Percentiles rank a stretch among this genome's conserved stretches.
Conservation (phyloP, 2,888 invertebrate species). For the Pandemis cinnamomeana region DNA sequence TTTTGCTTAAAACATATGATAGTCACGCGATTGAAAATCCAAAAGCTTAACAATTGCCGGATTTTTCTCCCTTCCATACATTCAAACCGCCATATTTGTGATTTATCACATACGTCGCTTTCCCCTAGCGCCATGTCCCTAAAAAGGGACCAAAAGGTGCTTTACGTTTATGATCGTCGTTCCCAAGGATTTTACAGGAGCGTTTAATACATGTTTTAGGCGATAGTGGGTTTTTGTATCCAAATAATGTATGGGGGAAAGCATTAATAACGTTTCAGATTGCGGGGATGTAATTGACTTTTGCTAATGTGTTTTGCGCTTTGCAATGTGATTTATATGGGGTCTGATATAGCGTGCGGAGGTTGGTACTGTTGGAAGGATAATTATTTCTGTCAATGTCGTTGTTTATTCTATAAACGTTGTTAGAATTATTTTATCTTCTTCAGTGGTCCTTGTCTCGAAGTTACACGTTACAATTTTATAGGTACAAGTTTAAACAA, state of each 20-base stretch:
- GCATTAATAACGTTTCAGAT: constrained; percentile 38
- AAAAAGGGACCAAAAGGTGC: constrained; percentile 41
- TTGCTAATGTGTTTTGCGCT: constrained; percentile 41
- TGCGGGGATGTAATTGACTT: constrained; percentile 35
- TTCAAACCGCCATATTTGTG: constrained; percentile 21
- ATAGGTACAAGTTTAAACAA: too few relatives aligned
- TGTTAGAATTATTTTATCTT: too few relatives aligned
- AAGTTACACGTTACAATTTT: too few relatives aligned
- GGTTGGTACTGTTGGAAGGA: neutral
- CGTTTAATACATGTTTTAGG: constrained; percentile 40
- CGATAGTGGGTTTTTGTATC: constrained; percentile 38
- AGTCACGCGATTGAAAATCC: neutral
- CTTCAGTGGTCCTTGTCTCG: too few relatives aligned
- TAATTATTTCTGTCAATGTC: neutral
- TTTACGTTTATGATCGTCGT: constrained; percentile 39
- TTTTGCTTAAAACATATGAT: neutral
- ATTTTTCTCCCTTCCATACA: constrained; percentile 19
- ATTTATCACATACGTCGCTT: constrained; percentile 37
- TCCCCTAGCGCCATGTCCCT: constrained; percentile 18
- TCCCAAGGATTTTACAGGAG: constrained; percentile 28
- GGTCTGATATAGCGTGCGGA: neutral
- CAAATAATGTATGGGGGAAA: constrained; percentile 33
- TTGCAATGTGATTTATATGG: constrained; percentile 36
- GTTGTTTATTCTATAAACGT: neutral
- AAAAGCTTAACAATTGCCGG: constrained; percentile 20